Base-by-base conservation (phyloP, 2,113 vertebrate species). In the Chlorocebus sabaeus region DNA sequence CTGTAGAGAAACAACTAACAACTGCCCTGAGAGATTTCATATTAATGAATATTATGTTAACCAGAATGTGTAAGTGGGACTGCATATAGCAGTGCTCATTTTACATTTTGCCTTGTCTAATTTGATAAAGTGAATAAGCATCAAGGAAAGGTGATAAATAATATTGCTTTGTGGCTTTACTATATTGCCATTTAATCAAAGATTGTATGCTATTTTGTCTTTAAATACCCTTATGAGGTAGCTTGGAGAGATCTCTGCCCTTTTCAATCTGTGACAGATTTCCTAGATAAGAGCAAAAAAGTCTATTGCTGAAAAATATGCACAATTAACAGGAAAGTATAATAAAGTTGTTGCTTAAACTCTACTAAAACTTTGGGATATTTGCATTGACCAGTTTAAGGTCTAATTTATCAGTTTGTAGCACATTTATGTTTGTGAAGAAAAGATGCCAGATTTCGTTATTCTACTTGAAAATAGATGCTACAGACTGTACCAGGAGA, bases 221-320 rank as follows among this genome's bases (percentile, higher is more conserved):
- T 97, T 70, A 50, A 18, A 23, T 95, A 92, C 48, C 61, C 52
- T 89, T 94, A 94, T 97, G 98, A 98, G 98, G 97, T 96, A 98
- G 97, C 40, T 64, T 82, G 61, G 84, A 73, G 70, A 98, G 78
- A 97, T 89, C 11, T 52, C 94, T 87, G 89, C 78, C 79, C 64
- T 98, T 81, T 95, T 95, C 84, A 93, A 90, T 38, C 40, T 18
- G 38, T 79, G 72, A 88, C 70, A 18, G 30, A 91, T 50, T 92
- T 93, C n/a, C 30, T 93, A 48, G 89, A 96, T 95, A 88, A 68
- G 4, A 97, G 40, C 10, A 75, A 94, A 48, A 88, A 67, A 59
- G 88, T n/a, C n/a, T 64, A n/a, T 94, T 96, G 95, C 68, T 95
- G 90, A 90, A 81, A 96, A 92, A 90, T 81, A 89, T 32, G 52